These are phyloP conservation scores for Hypena proboscidalis DNA, from an alignment of 2,888 invertebrate genomes.

Conservation along the genomic window DNA sequence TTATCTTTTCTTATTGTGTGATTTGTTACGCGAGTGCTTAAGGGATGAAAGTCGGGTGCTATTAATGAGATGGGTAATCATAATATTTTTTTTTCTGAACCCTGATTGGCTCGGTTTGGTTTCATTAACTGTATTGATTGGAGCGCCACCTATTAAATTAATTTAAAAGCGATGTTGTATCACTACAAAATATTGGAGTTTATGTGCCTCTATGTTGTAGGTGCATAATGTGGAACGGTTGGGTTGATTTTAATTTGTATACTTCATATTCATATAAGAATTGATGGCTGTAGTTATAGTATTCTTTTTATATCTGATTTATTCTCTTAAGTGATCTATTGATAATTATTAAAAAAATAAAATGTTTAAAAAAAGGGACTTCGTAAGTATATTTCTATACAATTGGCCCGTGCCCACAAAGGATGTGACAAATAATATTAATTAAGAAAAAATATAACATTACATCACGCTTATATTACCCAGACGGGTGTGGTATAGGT, in stretches of 20 bases:
- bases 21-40: conserved; percentile 67
- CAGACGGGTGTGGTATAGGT: too few relatives aligned
- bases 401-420: too few relatives aligned
- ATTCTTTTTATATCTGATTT: too few relatives aligned
- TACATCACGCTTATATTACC: too few relatives aligned
- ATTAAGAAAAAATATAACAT: too few relatives aligned
- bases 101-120: conserved; percentile 50
- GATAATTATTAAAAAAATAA: too few relatives aligned
- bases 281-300: too few relatives aligned
- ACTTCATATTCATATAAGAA: too few relatives aligned
- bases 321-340: too few relatives aligned
- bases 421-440: too few relatives aligned
- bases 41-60: conserved; percentile 65
- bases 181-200: conserved; percentile 19
- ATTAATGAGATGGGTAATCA: conserved; percentile 56
- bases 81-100: conserved; percentile 46
- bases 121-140: conserved; percentile 48
- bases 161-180: conserved; percentile 28
- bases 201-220: conserved; percentile 16
- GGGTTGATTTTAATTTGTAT: neutral
- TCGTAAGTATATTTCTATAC: too few relatives aligned
- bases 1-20: conserved; percentile 62
- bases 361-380: too few relatives aligned
- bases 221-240: neutral
- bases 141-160: conserved; percentile 56